Percentiles rank a stretch among this genome's conserved stretches.
Evolutionary conservation across 1,140 invertebrate species (phyloP).

Genomic region (Carposina sasakii): DNA sequence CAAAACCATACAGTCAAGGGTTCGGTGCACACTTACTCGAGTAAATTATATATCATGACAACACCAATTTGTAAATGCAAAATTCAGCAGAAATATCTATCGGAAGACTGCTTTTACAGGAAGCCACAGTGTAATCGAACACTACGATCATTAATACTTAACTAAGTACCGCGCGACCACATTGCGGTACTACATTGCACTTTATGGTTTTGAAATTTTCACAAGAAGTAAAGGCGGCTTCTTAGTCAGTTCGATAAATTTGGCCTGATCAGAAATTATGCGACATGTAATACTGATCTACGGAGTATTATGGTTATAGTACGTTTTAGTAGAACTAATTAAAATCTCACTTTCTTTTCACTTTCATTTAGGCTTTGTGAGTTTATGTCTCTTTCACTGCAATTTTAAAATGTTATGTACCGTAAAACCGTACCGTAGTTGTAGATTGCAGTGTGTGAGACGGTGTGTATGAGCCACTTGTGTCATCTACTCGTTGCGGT

Average conservation of each 20-base stretch:
- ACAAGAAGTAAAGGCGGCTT: constrained; percentile 65
- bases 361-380: constrained; percentile 28
- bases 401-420: too few relatives aligned
- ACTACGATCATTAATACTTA: constrained; percentile 59
- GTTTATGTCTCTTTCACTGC: too few relatives aligned
- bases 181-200: constrained; percentile 48
- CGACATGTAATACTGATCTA: constrained; percentile 52
- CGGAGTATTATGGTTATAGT: constrained; percentile 48
- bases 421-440: too few relatives aligned
- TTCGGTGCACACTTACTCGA: constrained; percentile 13
- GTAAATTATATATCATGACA: constrained; percentile 30
- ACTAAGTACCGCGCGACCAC: constrained; percentile 55
- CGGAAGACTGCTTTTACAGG: constrained; percentile 70
- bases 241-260: constrained; percentile 64
- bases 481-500: constrained; percentile 18
- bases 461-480: constrained; percentile 9
- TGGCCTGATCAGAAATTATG: constrained; percentile 61
- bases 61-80: constrained; percentile 65
- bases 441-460: too few relatives aligned
- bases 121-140: constrained; percentile 66
- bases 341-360: constrained; percentile 49
- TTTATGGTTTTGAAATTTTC: constrained; percentile 48
- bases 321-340: constrained; percentile 29
- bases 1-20: constrained; percentile 6
- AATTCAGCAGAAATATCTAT: constrained; percentile 65